phyloP scores from a whole-genome alignment of 1,140 invertebrate species.

The Brachionus rotundiformis region DNA sequence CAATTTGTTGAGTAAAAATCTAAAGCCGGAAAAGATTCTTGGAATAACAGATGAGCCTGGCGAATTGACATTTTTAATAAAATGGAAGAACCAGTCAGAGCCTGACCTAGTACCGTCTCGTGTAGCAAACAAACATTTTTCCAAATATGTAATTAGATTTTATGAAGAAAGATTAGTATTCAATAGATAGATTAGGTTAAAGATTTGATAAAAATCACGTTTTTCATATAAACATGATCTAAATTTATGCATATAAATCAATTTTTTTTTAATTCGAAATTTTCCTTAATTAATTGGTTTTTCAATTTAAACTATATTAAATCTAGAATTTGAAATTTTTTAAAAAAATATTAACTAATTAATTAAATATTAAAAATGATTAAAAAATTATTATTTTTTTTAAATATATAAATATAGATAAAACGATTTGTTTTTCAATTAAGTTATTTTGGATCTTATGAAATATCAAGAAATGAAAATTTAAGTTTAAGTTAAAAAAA shows the following conservation, averaged over 20 bases:
- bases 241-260: background rate
- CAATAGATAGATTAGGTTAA: constrained; percentile 15
- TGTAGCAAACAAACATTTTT: constrained; percentile 85
- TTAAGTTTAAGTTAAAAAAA: too few species aligned
- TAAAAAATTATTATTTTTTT: too few species aligned
- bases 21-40: constrained; percentile 89
- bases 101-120: constrained; percentile 88
- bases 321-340: too few species aligned
- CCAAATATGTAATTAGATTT: constrained; percentile 90
- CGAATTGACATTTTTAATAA: constrained; percentile 93
- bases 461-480: too few species aligned
- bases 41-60: constrained; percentile 79
- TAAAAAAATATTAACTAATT: too few species aligned
- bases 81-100: constrained; percentile 93
- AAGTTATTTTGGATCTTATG: too few species aligned
- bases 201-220: background rate
- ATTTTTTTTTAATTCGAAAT: background rate
- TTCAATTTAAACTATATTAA: too few species aligned
- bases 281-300: background rate
- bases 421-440: too few species aligned
- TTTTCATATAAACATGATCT: background rate
- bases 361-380: too few species aligned
- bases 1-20: constrained; percentile 77
- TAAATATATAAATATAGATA: too few species aligned
- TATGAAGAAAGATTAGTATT: constrained; percentile 86